Percentiles rank a stretch among this genome's conserved stretches.
Conservation (phyloP, 1,140 invertebrate genomes). For the Cephus cinctus region DNA sequence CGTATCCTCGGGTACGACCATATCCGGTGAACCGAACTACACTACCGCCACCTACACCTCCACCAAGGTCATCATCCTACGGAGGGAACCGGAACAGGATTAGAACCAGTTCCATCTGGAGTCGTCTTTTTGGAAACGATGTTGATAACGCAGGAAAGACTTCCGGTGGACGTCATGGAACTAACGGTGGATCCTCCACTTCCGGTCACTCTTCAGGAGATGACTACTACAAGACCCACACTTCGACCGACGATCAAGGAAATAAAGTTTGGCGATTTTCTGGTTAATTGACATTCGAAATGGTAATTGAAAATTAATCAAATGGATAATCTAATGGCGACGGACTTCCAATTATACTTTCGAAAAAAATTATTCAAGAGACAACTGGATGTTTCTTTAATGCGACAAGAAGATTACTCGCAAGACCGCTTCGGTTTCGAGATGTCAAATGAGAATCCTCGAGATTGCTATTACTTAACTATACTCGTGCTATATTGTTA, state of each 20-base stretch:
- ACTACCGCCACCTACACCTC: constrained; percentile 29
- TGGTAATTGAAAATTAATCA: not conserved
- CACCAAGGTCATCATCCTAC: constrained; percentile 36
- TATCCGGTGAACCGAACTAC: constrained; percentile 9
- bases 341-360: no score
- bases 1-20: constrained; percentile 11
- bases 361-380: no score
- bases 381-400: no score
- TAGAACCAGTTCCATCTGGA: constrained; percentile 36
- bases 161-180: constrained; percentile 13
- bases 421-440: no score
- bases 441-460: no score
- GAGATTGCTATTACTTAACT: no score
- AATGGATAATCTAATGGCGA: not conserved
- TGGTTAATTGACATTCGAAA: constrained; percentile 19
- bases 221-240: constrained; percentile 38
- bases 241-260: constrained; percentile 30
- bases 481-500: no score
- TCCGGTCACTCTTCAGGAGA: constrained; percentile 21
- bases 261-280: constrained; percentile 46
- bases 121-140: constrained; percentile 34
- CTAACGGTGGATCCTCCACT: constrained; percentile 20
- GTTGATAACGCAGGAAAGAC: constrained; percentile 18
- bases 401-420: no score
- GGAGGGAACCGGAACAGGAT: constrained; percentile 33